phyloP scores from a whole-genome alignment of 2,113 vertebrate genomes.

The Halcyon senegalensis region DNA sequence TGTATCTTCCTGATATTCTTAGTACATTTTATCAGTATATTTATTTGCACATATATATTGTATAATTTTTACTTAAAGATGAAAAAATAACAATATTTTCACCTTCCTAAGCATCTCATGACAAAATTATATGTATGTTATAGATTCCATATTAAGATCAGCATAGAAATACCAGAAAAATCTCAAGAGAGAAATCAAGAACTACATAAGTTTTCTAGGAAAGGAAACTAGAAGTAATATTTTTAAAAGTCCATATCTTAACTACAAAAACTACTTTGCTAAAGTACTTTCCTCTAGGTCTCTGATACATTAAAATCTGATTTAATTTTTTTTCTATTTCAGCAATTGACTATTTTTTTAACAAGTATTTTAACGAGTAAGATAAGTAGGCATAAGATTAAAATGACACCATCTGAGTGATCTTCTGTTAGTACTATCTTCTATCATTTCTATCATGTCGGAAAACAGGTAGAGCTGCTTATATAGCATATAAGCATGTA shows the following conservation, averaged over 20 bases:
- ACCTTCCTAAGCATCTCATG: background rate
- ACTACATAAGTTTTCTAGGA: background rate
- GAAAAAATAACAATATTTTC: background rate
- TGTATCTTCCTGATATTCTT: background rate
- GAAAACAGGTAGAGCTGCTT: background rate
- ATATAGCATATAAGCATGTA: background rate
- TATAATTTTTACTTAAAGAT: background rate
- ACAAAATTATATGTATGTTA: background rate
- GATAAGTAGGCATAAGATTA: background rate
- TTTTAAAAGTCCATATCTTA: background rate
- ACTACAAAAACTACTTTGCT: background rate
- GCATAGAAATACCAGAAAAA: background rate
- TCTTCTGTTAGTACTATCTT: background rate
- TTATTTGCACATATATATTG: background rate
- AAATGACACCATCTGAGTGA: background rate
- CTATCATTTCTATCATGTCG: background rate
- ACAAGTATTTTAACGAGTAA: background rate
- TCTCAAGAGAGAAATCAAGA: background rate
- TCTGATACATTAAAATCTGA: background rate
- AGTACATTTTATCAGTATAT: background rate
- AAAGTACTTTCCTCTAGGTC: background rate
- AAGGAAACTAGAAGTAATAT: background rate
- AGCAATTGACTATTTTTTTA: background rate
- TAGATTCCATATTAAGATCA: background rate
- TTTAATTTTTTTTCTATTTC: background rate